Percentiles rank a stretch among this genome's conserved stretches.
Evolutionary conservation across 2,113 vertebrate species (phyloP).

Genomic region (Monarcha castaneiventris): DNA sequence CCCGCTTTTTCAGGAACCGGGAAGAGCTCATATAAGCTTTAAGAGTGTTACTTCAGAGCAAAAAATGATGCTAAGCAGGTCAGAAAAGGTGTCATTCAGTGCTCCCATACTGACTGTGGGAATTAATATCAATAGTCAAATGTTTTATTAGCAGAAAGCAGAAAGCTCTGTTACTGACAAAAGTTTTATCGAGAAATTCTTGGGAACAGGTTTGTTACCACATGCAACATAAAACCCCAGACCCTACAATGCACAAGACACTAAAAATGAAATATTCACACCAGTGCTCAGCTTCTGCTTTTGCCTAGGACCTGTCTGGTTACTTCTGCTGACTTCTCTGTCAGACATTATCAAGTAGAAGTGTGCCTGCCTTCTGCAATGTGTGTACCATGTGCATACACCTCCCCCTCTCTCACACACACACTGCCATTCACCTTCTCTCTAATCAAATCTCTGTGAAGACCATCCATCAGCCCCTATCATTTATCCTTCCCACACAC

Average conservation of each 20-base stretch:
- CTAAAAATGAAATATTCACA: background rate
- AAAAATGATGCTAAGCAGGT: background rate
- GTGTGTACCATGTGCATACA: background rate
- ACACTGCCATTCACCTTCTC: conserved; percentile 3
- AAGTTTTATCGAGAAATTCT: background rate
- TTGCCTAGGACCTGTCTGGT: background rate
- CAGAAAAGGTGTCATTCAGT: background rate
- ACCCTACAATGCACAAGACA: background rate
- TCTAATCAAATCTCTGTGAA: conserved; percentile 44
- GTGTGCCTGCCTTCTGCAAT: background rate
- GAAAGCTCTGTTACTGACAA: background rate
- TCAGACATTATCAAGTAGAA: background rate
- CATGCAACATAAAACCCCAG: background rate
- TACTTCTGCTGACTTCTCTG: background rate
- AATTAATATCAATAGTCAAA: background rate
- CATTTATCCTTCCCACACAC: background rate
- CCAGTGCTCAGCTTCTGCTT: background rate
- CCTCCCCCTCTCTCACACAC: background rate
- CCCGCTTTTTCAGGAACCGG: background rate
- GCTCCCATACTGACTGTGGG: background rate
- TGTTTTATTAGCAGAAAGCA: background rate
- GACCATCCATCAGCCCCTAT: conserved; percentile 47
- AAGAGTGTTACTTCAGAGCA: background rate
- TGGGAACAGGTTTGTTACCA: background rate
- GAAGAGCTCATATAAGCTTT: background rate